Percentiles rank a stretch among this genome's conserved stretches.
These are phyloP conservation scores for Gobiocypris rarus DNA, from an alignment of 2,113 vertebrate species.

Conservation along the genomic window DNA sequence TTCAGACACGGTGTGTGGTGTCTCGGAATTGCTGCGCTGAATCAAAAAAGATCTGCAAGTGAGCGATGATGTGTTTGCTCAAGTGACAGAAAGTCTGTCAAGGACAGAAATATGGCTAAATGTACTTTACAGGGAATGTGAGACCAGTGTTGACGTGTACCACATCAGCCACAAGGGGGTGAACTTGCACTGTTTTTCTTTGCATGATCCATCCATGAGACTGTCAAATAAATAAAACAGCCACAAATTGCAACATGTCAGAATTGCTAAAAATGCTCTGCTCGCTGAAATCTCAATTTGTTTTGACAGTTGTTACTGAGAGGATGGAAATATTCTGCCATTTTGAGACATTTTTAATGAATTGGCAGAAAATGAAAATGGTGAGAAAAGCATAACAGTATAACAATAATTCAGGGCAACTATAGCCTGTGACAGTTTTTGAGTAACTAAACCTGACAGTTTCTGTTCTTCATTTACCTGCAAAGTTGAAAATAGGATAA, in stretches of 20 bases:
- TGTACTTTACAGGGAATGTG: not conserved
- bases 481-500: not conserved
- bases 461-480: not conserved
- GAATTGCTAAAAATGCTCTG: not conserved
- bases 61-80: constrained; percentile 5
- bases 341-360: not conserved
- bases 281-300: constrained; percentile 7
- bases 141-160: not conserved
- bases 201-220: constrained; percentile 10
- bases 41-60: not conserved
- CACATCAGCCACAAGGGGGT: not conserved
- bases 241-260: not conserved
- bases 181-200: not conserved
- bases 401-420: not conserved
- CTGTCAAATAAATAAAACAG: not conserved
- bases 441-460: not conserved
- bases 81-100: not conserved
- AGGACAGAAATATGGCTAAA: not conserved
- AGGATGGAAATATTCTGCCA: not conserved
- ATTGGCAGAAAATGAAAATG: not conserved
- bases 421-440: not conserved
- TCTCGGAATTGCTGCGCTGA: not conserved
- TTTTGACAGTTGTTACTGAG: not conserved
- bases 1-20: not conserved
- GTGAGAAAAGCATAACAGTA: not conserved